A percentile compares a stretch with the other conserved stretches of the same genome.
Conservation (phyloP, 2,797 vertebrate genomes). For the Cichlasoma orientale region DNA sequence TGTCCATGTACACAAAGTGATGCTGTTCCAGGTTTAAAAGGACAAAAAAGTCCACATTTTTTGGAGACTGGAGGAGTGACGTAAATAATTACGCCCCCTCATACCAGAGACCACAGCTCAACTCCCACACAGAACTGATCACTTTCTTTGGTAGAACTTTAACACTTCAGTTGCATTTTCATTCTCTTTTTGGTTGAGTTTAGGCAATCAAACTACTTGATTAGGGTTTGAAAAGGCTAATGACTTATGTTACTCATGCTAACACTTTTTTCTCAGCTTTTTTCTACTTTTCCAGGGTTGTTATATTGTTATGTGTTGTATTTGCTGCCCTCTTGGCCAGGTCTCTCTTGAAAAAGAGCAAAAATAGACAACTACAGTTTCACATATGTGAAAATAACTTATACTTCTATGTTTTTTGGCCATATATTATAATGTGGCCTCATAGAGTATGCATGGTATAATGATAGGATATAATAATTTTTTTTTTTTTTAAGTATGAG, state of each 20-base stretch:
- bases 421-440: too few species aligned
- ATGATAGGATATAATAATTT: too few species aligned
- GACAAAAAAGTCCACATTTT: background rate
- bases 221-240: background rate
- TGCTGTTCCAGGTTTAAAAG: background rate
- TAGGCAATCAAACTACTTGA: background rate
- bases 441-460: too few species aligned
- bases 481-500: too few species aligned
- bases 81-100: background rate
- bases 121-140: background rate
- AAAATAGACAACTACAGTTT: background rate
- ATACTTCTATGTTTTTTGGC: too few species aligned
- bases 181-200: background rate
- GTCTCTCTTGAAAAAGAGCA: background rate
- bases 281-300: too few species aligned
- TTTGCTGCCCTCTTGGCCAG: too few species aligned
- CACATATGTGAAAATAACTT: background rate
- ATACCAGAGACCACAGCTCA: background rate
- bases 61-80: background rate
- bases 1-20: background rate
- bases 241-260: background rate
- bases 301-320: too few species aligned
- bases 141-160: background rate
- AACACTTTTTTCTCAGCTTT: too few species aligned
- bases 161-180: background rate